These are phyloP conservation scores for Sycophila sp. DNA, from an alignment of 1,140 invertebrate genomes.

Conservation along the genomic window DNA sequence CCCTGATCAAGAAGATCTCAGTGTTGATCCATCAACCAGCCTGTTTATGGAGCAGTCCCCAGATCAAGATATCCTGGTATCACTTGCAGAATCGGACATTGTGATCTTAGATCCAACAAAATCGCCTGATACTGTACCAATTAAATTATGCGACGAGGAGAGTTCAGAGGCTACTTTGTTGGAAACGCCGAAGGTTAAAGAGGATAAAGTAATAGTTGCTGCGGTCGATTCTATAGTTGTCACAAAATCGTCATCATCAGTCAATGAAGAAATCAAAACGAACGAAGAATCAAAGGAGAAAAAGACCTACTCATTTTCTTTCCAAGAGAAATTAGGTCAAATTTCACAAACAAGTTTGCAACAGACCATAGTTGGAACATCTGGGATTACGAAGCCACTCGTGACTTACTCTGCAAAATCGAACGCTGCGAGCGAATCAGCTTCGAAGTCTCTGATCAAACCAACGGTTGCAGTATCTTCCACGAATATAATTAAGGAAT, in stretches of 20 bases:
- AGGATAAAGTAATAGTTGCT: not conserved
- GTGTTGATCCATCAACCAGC: constrained; percentile 62
- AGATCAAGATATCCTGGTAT: constrained; percentile 61
- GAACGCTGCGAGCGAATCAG: not conserved
- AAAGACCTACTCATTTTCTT: constrained; percentile 43
- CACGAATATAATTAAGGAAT: constrained; percentile 43
- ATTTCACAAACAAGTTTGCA: constrained; percentile 51
- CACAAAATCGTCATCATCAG: not conserved
- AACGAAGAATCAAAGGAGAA: constrained; percentile 43
- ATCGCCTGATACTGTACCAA: constrained; percentile 71
- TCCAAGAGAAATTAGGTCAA: constrained; percentile 49
- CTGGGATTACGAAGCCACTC: constrained; percentile 6
- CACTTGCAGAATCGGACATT: constrained; percentile 69
- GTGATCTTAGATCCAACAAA: constrained; percentile 71
- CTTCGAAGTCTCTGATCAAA: constrained; percentile 7
- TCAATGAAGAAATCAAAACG: constrained; percentile 32
- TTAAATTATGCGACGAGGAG: constrained; percentile 72
- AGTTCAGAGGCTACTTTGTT: constrained; percentile 46
- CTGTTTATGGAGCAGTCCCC: constrained; percentile 57
- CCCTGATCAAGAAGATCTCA: constrained; percentile 67
- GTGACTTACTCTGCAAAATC: constrained; percentile 26
- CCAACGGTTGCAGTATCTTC: constrained; percentile 14
- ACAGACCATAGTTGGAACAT: constrained; percentile 51
- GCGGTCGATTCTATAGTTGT: not conserved
- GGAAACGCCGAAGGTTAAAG: constrained; percentile 10